Evolutionary conservation across 2,888 invertebrate genomes (phyloP), one percentile per base, ranked within the genome.

Genomic region (Leptinotarsa peninsularis): DNA sequence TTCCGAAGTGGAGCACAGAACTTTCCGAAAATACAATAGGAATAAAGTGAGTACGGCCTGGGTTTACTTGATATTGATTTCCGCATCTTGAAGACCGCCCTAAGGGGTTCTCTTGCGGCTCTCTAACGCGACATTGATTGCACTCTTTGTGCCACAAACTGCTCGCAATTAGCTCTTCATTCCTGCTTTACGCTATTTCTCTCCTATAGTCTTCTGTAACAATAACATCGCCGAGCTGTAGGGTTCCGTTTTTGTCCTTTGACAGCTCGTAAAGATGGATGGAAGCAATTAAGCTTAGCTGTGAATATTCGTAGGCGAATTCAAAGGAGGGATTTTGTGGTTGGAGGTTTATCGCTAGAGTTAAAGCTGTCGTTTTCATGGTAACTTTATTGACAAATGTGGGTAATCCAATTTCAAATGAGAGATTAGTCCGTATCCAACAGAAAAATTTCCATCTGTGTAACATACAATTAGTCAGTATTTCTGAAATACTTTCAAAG

Each of bases 51-150:
- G 68, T 75, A 78, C 74, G 76, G 73, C 76, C 76, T 69, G 71
- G 72, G 75, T 68, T 75, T 72, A 71, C 73, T 73, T 67, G 79
- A 74, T 81, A 81, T 81, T 79, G 80, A 81, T 81, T 81, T 81
- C 80, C 78, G 77, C 80, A 79, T 79, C 76, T 80, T 77, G 75
- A 79, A 80, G 76, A 73, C 75, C 77, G 74, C 74, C 76, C 72
- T 14, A 67, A 76, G 76, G 76, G 74, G 73, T 69, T 78, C 69
- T 66, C 67, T 66, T 63, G 77, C 69, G 71, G 75, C 27, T 58
- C 5, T 58, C 58, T 58, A 23, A 58, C 66, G 72, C 52, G 66
- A 72, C 75, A 72, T 72, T 75, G 74, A 77, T 76, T 76, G 74
- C 69, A 72, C 66, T 58, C 76, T 74, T 76, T 71, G 66, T 72